phyloP scores from a whole-genome alignment of 2,797 vertebrate genomes.

The Gallirallus australis region DNA sequence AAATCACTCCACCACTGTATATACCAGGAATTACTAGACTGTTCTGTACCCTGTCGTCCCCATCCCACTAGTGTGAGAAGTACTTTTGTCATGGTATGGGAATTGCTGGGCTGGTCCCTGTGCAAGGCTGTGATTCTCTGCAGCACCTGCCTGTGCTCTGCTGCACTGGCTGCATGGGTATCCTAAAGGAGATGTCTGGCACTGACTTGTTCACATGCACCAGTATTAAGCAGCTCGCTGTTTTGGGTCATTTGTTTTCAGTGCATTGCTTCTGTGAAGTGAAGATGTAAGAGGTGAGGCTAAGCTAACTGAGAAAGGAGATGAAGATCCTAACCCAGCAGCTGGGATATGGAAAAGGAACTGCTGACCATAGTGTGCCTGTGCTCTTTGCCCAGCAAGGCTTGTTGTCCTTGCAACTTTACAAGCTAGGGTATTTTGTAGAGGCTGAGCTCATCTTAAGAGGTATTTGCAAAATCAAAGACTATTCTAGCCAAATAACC shows the following conservation, averaged over 20 bases:
- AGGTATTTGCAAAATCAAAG: background rate
- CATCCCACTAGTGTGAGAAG: background rate
- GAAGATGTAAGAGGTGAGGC: background rate
- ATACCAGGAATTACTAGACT: background rate
- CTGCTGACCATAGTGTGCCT: background rate
- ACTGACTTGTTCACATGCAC: background rate
- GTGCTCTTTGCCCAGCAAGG: background rate
- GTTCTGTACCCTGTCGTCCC: background rate
- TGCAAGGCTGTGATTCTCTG: background rate
- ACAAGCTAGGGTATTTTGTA: background rate
- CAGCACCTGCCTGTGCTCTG: background rate
- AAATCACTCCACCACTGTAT: background rate
- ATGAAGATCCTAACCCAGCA: background rate
- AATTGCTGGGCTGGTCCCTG: background rate
- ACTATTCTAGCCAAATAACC: background rate
- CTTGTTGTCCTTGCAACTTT: background rate
- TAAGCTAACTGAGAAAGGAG: background rate
- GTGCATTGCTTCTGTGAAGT: background rate
- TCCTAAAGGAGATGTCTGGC: background rate
- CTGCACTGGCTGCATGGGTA: fast-evolving
- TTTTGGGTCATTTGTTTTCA: background rate
- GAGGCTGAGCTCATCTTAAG: background rate
- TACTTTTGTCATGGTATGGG: background rate
- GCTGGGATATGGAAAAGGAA: background rate
- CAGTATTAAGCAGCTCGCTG: background rate